These are phyloP conservation scores for Drosophila rubida DNA, from an alignment of 2,888 invertebrate species.

Conservation along the genomic window DNA sequence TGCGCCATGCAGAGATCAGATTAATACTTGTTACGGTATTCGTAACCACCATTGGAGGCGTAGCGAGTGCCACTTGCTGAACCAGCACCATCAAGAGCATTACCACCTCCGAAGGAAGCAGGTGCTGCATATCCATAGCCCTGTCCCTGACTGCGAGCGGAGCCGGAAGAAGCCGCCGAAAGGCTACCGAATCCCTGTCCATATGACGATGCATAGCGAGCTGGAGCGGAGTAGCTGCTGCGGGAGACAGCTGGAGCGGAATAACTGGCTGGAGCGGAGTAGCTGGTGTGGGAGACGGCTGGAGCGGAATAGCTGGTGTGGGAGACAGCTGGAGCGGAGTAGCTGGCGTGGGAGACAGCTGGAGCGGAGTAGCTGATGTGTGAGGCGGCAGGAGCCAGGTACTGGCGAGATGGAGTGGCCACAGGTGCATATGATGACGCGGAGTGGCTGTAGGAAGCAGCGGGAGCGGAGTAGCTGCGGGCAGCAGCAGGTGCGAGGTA, in stretches of 20 bases:
- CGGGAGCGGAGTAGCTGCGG: slow-evolving; percentile 30
- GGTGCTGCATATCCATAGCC: slow-evolving; percentile 31
- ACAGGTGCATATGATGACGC: slow-evolving; percentile 3
- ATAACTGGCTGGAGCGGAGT: slow-evolving; percentile 38
- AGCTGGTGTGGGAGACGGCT: slow-evolving; percentile 17
- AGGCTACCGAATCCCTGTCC: slow-evolving; percentile 28
- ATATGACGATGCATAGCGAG: slow-evolving; percentile 30
- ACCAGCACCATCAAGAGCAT: slow-evolving; percentile 10
- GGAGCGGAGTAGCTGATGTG: slow-evolving; percentile 21
- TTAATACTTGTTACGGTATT: slow-evolving; percentile 59
- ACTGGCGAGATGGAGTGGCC: slow-evolving; percentile 16
- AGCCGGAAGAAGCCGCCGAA: slow-evolving; percentile 9
- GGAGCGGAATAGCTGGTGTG: slow-evolving; percentile 38
- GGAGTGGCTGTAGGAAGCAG: slow-evolving; percentile 11
- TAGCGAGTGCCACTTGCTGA: slow-evolving; percentile 59
- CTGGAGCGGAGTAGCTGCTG: slow-evolving; percentile 23
- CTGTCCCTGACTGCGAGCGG: slow-evolving; percentile 23
- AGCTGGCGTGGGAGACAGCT: slow-evolving; percentile 13
- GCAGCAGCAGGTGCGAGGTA: slow-evolving; percentile 38
- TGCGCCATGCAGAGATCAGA: slow-evolving; percentile 32
- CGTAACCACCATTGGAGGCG: slow-evolving; percentile 73
- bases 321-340: slow-evolving; percentile 31
- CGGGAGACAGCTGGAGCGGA: slow-evolving; percentile 26
- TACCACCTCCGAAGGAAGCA: slow-evolving; percentile 7
- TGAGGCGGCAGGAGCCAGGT: slow-evolving; percentile 15